phyloP scores from a whole-genome alignment of 2,797 vertebrate genomes.

The Thunnus albacares region DNA sequence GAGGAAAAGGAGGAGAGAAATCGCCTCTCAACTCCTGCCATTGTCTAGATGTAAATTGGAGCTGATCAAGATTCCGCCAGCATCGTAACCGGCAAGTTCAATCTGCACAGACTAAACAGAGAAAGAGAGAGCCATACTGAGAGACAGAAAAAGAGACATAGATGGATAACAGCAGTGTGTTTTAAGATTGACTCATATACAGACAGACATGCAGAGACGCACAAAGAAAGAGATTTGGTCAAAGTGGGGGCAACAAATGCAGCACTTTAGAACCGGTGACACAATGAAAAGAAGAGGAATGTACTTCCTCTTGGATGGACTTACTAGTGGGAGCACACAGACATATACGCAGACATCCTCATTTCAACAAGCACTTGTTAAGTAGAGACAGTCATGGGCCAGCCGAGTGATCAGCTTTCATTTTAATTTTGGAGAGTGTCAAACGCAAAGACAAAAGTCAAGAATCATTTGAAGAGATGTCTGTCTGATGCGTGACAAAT shows the following conservation, averaged over 20 bases:
- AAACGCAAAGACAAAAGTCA: slow-evolving; percentile 7
- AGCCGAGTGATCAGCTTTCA: neutral
- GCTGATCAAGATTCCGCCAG: slow-evolving; percentile 88
- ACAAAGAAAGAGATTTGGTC: slow-evolving; percentile 58
- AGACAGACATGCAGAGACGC: slow-evolving; percentile 55
- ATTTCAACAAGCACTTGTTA: slow-evolving; percentile 26
- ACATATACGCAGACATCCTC: neutral
- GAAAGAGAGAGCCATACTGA: slow-evolving; percentile 50
- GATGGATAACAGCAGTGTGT: slow-evolving; percentile 42
- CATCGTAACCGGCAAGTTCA: slow-evolving; percentile 81
- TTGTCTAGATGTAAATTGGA: slow-evolving; percentile 87
- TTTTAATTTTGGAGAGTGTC: slow-evolving; percentile 8
- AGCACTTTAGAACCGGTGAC: slow-evolving; percentile 54
- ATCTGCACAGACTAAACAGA: slow-evolving; percentile 69
- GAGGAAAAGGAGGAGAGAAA: slow-evolving; percentile 70
- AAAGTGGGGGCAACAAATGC: slow-evolving; percentile 52
- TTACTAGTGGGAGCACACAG: slow-evolving; percentile 14
- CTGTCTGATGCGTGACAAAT: neutral
- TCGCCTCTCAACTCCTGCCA: slow-evolving; percentile 81
- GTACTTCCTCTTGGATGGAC: slow-evolving; percentile 11
- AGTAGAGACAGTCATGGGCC: neutral
- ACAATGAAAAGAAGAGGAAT: slow-evolving; percentile 44
- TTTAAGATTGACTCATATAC: slow-evolving; percentile 62
- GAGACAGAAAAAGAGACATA: slow-evolving; percentile 35
- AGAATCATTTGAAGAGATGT: neutral